These are phyloP conservation scores for Popillia japonica DNA, from an alignment of 1,140 invertebrate species.

Conservation along the genomic window DNA sequence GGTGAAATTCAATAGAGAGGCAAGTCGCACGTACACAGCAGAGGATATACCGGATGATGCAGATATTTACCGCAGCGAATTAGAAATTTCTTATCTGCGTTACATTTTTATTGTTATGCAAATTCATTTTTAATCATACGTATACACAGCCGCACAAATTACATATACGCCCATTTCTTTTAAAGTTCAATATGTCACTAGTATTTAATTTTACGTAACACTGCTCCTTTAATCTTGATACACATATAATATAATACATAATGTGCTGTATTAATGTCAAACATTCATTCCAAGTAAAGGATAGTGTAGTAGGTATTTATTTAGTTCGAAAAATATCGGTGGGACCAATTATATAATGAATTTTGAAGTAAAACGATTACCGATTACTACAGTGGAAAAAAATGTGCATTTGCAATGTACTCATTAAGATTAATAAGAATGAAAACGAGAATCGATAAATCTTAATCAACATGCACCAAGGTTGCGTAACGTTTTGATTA, in stretches of 20 bases:
- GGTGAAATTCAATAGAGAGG: too few species aligned
- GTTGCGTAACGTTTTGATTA: too few species aligned
- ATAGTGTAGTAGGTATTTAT: background rate
- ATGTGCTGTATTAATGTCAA: background rate
- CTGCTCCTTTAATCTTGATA: background rate
- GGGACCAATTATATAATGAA: background rate
- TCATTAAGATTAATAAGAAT: background rate
- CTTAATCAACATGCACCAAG: conserved; percentile 1
- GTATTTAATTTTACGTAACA: background rate
- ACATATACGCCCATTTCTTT: conserved; percentile 20
- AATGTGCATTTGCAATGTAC: conserved; percentile 1
- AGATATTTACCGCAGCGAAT: too few species aligned
- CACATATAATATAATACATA: conserved; percentile 21
- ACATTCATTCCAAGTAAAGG: background rate
- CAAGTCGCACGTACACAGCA: too few species aligned
- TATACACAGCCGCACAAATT: too few species aligned
- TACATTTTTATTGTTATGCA: background rate
- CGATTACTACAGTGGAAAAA: background rate
- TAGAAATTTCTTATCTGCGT: conserved; percentile 3
- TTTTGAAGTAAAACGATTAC: background rate
- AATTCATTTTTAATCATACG: background rate
- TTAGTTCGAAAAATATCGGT: background rate
- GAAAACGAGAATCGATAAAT: background rate
- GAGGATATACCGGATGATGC: too few species aligned
- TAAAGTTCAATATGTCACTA: conserved; percentile 31